These are phyloP conservation scores for Holacanthella duospinosa DNA, from an alignment of 2,888 invertebrate genomes.

Conservation along the genomic window DNA sequence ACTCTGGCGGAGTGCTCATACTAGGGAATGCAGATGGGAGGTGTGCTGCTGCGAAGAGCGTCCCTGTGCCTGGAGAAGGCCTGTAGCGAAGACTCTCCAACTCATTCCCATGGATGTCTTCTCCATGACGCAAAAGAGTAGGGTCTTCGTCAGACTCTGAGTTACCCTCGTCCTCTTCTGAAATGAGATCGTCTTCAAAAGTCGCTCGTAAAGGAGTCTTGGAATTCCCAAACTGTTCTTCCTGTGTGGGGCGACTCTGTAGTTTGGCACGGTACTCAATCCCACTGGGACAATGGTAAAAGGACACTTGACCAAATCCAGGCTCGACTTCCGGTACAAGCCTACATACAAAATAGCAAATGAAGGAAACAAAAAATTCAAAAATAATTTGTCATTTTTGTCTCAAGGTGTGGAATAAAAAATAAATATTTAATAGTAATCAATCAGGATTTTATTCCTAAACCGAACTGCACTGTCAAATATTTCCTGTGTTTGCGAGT, in stretches of 20 bases:
- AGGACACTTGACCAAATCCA: constrained; percentile 54
- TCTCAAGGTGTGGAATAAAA: no score
- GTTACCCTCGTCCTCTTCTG: constrained; percentile 24
- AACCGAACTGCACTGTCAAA: no score
- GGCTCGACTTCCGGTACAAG: constrained; percentile 57
- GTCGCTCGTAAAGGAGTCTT: constrained; percentile 29
- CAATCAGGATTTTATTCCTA: no score
- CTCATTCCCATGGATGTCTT: constrained; percentile 11
- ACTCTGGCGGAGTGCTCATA: background rate
- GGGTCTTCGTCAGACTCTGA: constrained; percentile 22
- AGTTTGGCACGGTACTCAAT: constrained; percentile 19
- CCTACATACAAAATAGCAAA: constrained; percentile 41
- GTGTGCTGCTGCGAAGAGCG: background rate
- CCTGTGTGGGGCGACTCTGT: constrained; percentile 19
- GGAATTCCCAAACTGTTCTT: constrained; percentile 14
- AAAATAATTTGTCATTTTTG: no score
- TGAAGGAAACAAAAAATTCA: no score
- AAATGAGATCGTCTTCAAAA: constrained; percentile 20
- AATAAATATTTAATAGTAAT: background rate
- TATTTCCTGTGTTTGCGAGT: no score
- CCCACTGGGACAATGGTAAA: constrained; percentile 48
- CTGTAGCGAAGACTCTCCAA: constrained; percentile 10
- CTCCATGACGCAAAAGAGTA: constrained; percentile 10
- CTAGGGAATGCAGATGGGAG: background rate
- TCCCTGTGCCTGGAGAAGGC: constrained; percentile 12